Conservation (phyloP, 2,113 vertebrate genomes). For the Cranoglanis bouderius region DNA sequence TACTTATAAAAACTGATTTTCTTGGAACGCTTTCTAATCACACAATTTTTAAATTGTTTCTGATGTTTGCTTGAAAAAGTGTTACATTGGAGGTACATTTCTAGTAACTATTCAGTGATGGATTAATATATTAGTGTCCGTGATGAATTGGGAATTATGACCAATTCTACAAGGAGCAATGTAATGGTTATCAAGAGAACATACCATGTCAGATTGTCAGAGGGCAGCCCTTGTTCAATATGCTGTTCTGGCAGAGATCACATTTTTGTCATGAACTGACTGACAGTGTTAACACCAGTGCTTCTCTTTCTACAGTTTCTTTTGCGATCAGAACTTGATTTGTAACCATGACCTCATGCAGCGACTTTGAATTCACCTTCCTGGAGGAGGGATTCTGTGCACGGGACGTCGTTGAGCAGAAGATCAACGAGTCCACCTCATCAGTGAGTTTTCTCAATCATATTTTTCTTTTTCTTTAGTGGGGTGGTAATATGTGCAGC, state of each 20-base stretch:
- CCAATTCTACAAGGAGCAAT: background rate
- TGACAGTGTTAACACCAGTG: background rate
- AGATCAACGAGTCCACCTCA: conserved; percentile 91
- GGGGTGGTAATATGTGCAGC: background rate
- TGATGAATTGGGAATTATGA: background rate
- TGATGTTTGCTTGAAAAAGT: background rate
- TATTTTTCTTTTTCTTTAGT: background rate
- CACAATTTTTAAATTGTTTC: no score
- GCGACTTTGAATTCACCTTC: conserved; percentile 84
- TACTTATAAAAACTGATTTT: no score
- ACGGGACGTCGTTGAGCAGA: conserved; percentile 91
- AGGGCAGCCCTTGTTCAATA: background rate
- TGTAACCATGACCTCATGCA: conserved; percentile 78
- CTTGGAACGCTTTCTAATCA: no score
- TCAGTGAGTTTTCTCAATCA: conserved; percentile 75
- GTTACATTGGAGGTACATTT: background rate
- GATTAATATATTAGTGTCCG: background rate
- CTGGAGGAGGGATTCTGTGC: conserved; percentile 95
- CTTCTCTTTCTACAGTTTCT: conserved; percentile 63
- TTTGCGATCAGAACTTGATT: conserved; percentile 54
- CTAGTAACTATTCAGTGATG: no score
- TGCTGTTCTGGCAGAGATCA: background rate
- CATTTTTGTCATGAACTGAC: background rate
- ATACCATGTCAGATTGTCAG: background rate
- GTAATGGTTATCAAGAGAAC: background rate